Evolutionary conservation across 2,888 invertebrate genomes (phyloP).

Genomic region (Acronicta aceris): DNA sequence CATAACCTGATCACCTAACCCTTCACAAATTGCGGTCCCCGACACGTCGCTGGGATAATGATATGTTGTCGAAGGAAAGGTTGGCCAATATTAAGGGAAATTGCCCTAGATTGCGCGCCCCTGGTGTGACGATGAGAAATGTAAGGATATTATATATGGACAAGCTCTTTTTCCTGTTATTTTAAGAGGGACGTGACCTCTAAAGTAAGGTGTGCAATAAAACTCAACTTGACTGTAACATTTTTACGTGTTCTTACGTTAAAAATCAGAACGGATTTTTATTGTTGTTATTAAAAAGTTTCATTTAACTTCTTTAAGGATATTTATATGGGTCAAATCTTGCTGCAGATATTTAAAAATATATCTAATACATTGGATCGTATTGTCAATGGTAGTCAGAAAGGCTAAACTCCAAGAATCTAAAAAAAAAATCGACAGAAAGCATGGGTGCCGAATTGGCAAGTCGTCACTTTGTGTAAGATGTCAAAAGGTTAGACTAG

Average conservation of each 20-base stretch:
- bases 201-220: neutral
- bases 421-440: too few relatives aligned
- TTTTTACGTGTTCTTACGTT: neutral
- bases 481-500: too few relatives aligned
- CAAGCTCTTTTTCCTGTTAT: conserved; percentile 38
- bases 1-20: conserved; percentile 48
- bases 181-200: conserved; percentile 12
- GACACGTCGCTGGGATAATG: conserved; percentile 49
- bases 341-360: too few relatives aligned
- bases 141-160: conserved; percentile 21
- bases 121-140: conserved; percentile 31
- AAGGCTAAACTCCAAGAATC: too few relatives aligned
- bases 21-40: conserved; percentile 43
- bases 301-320: too few relatives aligned
- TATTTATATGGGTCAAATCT: too few relatives aligned
- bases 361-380: too few relatives aligned
- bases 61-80: conserved; percentile 41
- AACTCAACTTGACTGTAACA: neutral
- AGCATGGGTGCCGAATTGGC: too few relatives aligned
- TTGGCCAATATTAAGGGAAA: conserved; percentile 42
- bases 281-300: too few relatives aligned
- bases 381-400: too few relatives aligned
- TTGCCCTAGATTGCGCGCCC: conserved; percentile 40
- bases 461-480: too few relatives aligned
- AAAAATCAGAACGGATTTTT: neutral